Percentiles rank a stretch among this genome's conserved stretches.
Conservation (phyloP, 2,797 vertebrate genomes). For the Glyptemys insculpta region DNA sequence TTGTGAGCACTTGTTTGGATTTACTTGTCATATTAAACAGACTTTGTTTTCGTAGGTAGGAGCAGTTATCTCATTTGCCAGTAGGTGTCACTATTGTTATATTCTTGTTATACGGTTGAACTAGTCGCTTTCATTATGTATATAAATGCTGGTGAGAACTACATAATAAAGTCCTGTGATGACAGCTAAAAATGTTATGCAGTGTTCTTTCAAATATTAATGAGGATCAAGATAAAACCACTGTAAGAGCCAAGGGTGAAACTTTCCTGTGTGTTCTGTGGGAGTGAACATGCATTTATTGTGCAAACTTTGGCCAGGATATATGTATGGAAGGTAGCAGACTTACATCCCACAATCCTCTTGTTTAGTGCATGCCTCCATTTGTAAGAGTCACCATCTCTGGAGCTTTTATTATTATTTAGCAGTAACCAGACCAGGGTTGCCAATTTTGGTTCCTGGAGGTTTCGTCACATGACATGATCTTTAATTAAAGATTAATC, state of each 20-base stretch:
- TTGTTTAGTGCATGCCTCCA: not conserved
- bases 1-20: not conserved
- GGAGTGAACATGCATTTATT: not conserved
- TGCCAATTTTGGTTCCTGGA: not conserved
- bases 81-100: constrained; percentile 64
- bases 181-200: not conserved
- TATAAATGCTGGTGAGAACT: not conserved
- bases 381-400: not conserved
- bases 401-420: not conserved
- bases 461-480: not conserved
- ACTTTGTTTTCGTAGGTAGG: not conserved
- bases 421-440: not conserved
- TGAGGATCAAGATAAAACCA: not conserved
- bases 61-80: not conserved
- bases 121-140: rapidly evolving
- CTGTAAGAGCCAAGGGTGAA: not conserved
- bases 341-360: not conserved
- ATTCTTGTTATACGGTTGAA: rapidly evolving
- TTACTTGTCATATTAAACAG: rapidly evolving
- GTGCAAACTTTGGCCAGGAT: rapidly evolving
- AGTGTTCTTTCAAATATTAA: not conserved
- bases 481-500: too few relatives aligned
- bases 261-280: not conserved
- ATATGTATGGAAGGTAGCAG: rapidly evolving
- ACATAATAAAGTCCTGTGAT: rapidly evolving